Percentiles rank a stretch among this genome's conserved stretches.
Evolutionary conservation across 1,140 invertebrate genomes (phyloP).

Genomic region (Pogonomyrmex californicus): DNA sequence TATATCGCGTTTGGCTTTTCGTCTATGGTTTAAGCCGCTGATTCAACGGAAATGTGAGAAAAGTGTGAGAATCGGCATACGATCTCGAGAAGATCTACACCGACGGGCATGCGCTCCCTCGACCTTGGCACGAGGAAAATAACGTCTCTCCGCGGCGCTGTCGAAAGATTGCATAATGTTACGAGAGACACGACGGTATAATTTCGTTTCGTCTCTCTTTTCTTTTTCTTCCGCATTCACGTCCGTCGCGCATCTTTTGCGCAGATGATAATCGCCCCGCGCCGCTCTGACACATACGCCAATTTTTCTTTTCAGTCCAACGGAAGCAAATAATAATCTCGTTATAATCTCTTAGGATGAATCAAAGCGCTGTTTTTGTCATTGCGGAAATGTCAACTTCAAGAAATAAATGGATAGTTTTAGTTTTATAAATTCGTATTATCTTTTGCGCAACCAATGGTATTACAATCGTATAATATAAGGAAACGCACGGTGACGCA

Average conservation of each 20-base stretch:
- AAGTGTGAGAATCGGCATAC: constrained; percentile 18
- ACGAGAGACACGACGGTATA: constrained; percentile 59
- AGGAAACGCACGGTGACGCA: no score
- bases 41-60: constrained; percentile 3
- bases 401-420: neutral
- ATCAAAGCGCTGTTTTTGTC: neutral
- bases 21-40: neutral
- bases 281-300: neutral
- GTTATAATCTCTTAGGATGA: neutral
- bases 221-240: constrained; percentile 15
- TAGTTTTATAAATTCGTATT: neutral
- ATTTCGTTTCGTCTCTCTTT: constrained; percentile 12
- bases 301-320: constrained; percentile 40
- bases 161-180: constrained; percentile 75
- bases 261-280: neutral
- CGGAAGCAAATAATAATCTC: constrained; percentile 22
- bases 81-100: constrained; percentile 36
- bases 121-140: constrained; percentile 64
- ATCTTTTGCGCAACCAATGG: neutral
- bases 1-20: neutral
- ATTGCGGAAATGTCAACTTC: neutral
- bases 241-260: constrained; percentile 4
- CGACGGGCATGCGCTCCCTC: constrained; percentile 61
- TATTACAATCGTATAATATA: neutral
- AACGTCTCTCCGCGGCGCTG: constrained; percentile 48